Evolutionary conservation across 2,113 vertebrate genomes (phyloP).

Genomic region (Chaenogobius annularis): DNA sequence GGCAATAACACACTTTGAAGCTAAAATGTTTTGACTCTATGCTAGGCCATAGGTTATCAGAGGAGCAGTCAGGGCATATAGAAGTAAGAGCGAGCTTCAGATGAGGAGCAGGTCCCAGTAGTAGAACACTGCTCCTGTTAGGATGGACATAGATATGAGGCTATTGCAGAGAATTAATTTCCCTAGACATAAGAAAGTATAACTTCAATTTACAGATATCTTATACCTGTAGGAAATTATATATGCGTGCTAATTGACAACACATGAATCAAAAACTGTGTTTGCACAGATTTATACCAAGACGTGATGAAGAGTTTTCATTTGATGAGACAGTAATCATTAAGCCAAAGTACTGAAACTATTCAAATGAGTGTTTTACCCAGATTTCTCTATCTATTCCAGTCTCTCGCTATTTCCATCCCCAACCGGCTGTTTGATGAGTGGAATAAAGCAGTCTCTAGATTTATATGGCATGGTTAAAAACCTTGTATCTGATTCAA

Average conservation of each 20-base stretch:
- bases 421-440: too few relatives aligned
- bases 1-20: neutral
- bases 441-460: too few relatives aligned
- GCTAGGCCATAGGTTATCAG: neutral
- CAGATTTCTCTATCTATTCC: too few relatives aligned
- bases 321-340: neutral
- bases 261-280: neutral
- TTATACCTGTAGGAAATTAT: neutral
- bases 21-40: neutral
- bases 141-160: neutral
- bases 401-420: too few relatives aligned
- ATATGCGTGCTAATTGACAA: neutral
- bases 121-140: neutral
- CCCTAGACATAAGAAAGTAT: neutral
- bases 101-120: neutral
- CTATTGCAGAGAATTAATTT: conserved; percentile 3
- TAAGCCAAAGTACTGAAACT: too few relatives aligned
- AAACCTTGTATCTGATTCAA: too few relatives aligned
- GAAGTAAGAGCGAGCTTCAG: neutral
- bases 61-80: neutral
- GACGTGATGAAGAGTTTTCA: neutral
- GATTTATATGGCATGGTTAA: too few relatives aligned
- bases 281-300: neutral
- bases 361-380: too few relatives aligned
- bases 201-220: conserved; percentile 1